Percentiles rank a stretch among this genome's conserved stretches.
Conservation (phyloP, 2,888 invertebrate genomes). For the Colostygia pectinataria region DNA sequence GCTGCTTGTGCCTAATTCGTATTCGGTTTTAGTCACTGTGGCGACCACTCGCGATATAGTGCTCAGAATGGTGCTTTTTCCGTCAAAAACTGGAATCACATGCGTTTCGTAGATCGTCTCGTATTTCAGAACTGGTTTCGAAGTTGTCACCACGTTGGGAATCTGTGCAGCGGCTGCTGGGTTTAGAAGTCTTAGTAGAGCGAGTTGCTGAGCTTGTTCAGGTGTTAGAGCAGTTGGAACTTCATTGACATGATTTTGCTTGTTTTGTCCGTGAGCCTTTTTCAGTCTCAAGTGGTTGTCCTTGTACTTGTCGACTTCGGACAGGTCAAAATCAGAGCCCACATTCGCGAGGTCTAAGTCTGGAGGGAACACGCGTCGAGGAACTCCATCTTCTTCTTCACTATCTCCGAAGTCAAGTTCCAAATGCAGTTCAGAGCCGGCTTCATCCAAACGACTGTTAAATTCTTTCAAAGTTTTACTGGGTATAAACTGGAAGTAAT, state of each 20-base stretch:
- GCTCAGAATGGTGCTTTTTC: slow-evolving; percentile 88
- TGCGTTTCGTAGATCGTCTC: slow-evolving; percentile 93
- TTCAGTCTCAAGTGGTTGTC: slow-evolving; percentile 80
- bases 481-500: slow-evolving; percentile 93
- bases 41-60: slow-evolving; percentile 91
- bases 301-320: slow-evolving; percentile 86
- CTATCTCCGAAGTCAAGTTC: slow-evolving; percentile 94
- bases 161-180: slow-evolving; percentile 86
- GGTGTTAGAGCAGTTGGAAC: slow-evolving; percentile 82
- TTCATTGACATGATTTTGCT: slow-evolving; percentile 75
- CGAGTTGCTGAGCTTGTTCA: slow-evolving; percentile 89
- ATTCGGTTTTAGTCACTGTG: slow-evolving; percentile 90
- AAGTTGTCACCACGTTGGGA: slow-evolving; percentile 89
- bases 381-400: slow-evolving; percentile 82
- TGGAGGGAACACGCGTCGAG: slow-evolving; percentile 81
- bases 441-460: slow-evolving; percentile 93
- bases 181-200: slow-evolving; percentile 87
- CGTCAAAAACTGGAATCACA: slow-evolving; percentile 90
- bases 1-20: slow-evolving; percentile 89
- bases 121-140: slow-evolving; percentile 88
- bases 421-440: slow-evolving; percentile 92
- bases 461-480: slow-evolving; percentile 94
- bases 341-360: slow-evolving; percentile 88
- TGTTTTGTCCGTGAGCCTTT: slow-evolving; percentile 75
- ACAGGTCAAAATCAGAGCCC: slow-evolving; percentile 87